Evolutionary conservation across 2,888 invertebrate genomes (phyloP).

Genomic region (Ophion costatus): DNA sequence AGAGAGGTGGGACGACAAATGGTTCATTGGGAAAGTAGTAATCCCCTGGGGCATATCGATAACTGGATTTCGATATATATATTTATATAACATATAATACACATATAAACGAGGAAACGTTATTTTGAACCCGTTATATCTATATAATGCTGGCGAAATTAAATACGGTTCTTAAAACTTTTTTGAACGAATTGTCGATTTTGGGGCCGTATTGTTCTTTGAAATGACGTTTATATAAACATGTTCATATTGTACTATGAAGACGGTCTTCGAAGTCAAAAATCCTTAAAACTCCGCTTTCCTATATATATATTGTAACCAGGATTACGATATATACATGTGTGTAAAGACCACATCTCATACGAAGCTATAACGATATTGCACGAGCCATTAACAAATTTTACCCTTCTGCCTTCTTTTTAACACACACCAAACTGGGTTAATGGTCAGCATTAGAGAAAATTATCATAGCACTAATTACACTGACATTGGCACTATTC

Average conservation of each 20-base stretch:
- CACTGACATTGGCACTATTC: constrained; percentile 75
- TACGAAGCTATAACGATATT: constrained; percentile 32
- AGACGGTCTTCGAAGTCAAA: no score
- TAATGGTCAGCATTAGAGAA: constrained; percentile 79
- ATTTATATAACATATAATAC: not conserved
- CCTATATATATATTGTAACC: no score
- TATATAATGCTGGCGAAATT: not conserved
- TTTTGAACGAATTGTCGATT: not conserved
- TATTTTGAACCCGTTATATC: not conserved
- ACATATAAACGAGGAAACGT: not conserved
- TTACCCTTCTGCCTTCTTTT: constrained; percentile 59
- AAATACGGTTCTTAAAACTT: not conserved
- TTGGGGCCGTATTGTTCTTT: not conserved
- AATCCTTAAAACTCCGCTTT: no score
- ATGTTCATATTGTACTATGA: no score
- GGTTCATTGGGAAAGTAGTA: constrained; percentile 17
- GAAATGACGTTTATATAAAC: not conserved
- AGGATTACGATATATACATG: not conserved
- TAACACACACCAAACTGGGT: constrained; percentile 73
- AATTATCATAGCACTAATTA: constrained; percentile 81
- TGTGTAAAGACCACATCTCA: not conserved
- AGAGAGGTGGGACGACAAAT: not conserved
- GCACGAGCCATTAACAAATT: constrained; percentile 55
- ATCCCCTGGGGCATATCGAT: constrained; percentile 31
- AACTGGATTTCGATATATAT: constrained; percentile 4